Percentiles rank a stretch among this genome's conserved stretches.
Conservation (phyloP, 1,140 invertebrate genomes). For the Trachymyrmex cornetzi region DNA sequence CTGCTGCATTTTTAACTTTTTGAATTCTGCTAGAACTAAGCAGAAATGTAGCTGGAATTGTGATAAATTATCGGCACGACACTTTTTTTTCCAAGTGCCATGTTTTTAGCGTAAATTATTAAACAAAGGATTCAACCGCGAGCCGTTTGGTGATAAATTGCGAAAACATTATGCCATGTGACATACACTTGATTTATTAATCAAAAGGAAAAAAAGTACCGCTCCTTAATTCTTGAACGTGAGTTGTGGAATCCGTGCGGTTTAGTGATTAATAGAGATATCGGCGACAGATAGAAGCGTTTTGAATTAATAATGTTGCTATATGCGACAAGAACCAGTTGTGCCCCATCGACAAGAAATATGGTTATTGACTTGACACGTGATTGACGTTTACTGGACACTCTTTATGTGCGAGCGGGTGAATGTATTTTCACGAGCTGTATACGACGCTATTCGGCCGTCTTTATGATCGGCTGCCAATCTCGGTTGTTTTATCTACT, state of each 20-base stretch:
- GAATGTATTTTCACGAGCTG: slow-evolving; percentile 37
- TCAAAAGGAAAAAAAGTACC: background rate
- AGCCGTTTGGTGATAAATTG: background rate
- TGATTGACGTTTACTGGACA: slow-evolving; percentile 52
- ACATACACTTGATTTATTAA: background rate
- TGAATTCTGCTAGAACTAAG: too few relatives aligned
- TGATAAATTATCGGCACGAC: too few relatives aligned
- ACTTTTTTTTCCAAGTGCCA: too few relatives aligned
- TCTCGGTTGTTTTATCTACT: slow-evolving; percentile 2
- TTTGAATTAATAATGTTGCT: slow-evolving; percentile 49
- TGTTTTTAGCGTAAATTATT: background rate
- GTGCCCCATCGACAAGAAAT: slow-evolving; percentile 8
- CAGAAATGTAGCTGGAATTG: too few relatives aligned
- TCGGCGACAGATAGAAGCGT: slow-evolving; percentile 38
- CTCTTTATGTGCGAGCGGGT: slow-evolving; percentile 12
- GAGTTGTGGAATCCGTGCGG: background rate
- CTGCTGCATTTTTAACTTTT: too few relatives aligned
- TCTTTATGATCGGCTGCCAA: slow-evolving; percentile 15
- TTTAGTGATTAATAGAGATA: slow-evolving; percentile 58
- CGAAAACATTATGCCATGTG: background rate
- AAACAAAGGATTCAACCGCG: background rate
- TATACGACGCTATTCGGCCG: background rate
- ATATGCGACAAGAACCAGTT: background rate
- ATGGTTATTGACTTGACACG: slow-evolving; percentile 49
- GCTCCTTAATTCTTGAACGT: background rate